These are phyloP conservation scores for Lynx canadensis DNA, from an alignment of 2,113 vertebrate species.

Conservation along the genomic window DNA sequence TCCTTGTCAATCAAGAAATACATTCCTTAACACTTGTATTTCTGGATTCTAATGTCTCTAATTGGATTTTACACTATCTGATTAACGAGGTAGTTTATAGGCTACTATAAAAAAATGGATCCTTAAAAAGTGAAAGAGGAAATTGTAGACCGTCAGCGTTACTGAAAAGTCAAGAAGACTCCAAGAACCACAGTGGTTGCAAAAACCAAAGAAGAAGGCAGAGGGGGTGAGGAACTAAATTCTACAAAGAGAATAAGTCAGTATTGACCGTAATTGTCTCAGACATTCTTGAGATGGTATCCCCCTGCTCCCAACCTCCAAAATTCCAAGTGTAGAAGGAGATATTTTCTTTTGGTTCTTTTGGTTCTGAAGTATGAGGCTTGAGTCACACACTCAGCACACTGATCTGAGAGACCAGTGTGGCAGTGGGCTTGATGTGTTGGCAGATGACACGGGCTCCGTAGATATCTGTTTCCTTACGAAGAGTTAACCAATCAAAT, in stretches of 20 bases:
- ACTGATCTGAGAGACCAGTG: not conserved
- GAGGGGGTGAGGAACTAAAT: not conserved
- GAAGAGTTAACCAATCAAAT: not conserved
- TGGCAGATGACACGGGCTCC: not conserved
- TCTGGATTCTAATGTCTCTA: constrained; percentile 90
- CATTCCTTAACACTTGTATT: constrained; percentile 92
- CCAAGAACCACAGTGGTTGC: constrained; percentile 75
- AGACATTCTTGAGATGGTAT: not conserved
- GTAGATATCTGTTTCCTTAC: not conserved
- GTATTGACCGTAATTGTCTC: not conserved
- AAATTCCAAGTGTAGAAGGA: not conserved
- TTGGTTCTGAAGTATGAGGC: not conserved
- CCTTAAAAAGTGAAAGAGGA: constrained; percentile 83
- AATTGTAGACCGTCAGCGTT: constrained; percentile 85
- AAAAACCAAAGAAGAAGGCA: not conserved
- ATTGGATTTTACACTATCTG: constrained; percentile 91
- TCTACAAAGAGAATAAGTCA: not conserved
- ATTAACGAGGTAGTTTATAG: constrained; percentile 89
- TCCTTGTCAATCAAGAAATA: constrained; percentile 92
- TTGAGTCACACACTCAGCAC: not conserved
- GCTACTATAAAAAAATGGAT: constrained; percentile 84
- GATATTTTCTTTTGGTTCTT: not conserved
- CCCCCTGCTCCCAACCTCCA: rapidly evolving
- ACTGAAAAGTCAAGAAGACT: constrained; percentile 80
- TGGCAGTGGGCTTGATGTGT: not conserved